These are phyloP conservation scores for Cydia splendana DNA, from an alignment of 1,140 invertebrate species.

Conservation along the genomic window DNA sequence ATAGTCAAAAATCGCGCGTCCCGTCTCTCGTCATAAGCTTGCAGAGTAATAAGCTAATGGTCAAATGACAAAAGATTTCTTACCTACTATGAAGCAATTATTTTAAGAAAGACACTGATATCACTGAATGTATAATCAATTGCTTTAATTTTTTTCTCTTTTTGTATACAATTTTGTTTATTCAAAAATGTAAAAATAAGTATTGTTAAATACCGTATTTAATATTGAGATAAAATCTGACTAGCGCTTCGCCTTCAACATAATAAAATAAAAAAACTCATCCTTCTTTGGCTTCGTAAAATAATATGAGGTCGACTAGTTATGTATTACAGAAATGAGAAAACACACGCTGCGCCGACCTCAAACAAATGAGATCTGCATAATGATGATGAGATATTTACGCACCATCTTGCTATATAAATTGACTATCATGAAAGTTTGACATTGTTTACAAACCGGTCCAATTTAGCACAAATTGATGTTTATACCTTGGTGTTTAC, in stretches of 20 bases:
- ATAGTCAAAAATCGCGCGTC: too few species aligned
- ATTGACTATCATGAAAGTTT: neutral
- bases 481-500: neutral
- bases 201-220: too few species aligned
- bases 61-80: too few species aligned
- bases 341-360: neutral
- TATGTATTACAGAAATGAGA: neutral
- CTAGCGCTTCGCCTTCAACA: neutral
- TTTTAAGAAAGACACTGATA: too few species aligned
- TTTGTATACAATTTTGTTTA: too few species aligned
- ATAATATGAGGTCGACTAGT: neutral
- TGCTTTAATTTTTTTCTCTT: too few species aligned
- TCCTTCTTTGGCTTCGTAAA: neutral
- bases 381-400: neutral
- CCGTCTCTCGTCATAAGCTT: too few species aligned
- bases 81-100: too few species aligned
- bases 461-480: neutral
- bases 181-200: too few species aligned
- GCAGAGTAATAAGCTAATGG: too few species aligned
- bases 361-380: neutral
- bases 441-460: neutral
- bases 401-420: constrained; percentile 1
- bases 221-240: neutral
- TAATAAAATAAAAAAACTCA: neutral
- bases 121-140: too few species aligned